phyloP scores from a whole-genome alignment of 2,113 vertebrate species.

The Pseudolaguvia tuberculata region DNA sequence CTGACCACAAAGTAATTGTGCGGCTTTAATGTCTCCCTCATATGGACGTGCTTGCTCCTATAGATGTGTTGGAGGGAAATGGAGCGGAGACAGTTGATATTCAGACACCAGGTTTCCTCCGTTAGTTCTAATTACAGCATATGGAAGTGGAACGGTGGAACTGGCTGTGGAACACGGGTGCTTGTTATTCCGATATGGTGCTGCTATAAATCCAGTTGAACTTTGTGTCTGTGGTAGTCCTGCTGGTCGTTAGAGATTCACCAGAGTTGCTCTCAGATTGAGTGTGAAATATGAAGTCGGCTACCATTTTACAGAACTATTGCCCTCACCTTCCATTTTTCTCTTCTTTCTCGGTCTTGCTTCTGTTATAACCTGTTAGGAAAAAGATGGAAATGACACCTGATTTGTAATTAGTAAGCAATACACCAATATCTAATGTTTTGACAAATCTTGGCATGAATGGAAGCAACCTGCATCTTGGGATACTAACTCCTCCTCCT shows the following conservation, averaged over 20 bases:
- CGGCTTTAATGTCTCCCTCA: background rate
- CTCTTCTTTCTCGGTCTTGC: background rate
- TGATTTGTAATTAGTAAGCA: background rate
- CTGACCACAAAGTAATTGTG: background rate
- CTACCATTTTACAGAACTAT: constrained; percentile 24
- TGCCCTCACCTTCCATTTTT: background rate
- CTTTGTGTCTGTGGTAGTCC: constrained; percentile 25
- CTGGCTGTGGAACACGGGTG: background rate
- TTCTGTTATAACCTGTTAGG: background rate
- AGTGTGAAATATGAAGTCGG: constrained; percentile 39
- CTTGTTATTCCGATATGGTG: constrained; percentile 36
- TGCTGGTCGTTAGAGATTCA: constrained; percentile 36
- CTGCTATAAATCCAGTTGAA: constrained; percentile 25
- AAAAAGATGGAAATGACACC: constrained; percentile 14
- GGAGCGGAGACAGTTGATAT: background rate
- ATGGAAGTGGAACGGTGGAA: background rate
- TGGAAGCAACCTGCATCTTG: constrained; percentile 25
- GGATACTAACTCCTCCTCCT: background rate
- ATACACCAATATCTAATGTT: background rate
- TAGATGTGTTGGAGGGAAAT: background rate
- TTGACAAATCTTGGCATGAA: constrained; percentile 35
- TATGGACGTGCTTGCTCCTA: background rate
- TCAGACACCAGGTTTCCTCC: background rate
- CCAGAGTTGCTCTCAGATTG: constrained; percentile 13
- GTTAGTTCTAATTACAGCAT: background rate